A percentile compares a stretch with the other conserved stretches of the same genome.
Evolutionary conservation across 2,888 invertebrate genomes (phyloP).

Genomic region (Notodonta ziczac): DNA sequence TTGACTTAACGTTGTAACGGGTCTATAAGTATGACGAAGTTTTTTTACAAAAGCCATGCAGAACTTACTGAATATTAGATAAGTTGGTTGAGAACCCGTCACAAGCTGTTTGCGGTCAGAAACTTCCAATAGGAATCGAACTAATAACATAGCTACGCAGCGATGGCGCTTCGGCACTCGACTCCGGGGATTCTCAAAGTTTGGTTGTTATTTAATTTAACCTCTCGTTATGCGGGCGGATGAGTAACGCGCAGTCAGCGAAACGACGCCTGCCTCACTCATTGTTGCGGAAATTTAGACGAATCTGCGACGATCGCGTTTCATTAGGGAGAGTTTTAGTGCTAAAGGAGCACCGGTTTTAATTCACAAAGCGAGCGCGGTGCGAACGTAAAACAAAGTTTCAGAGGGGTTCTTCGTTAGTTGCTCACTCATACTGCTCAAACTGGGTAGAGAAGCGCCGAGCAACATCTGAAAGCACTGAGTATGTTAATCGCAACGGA

Average conservation of each 20-base stretch:
- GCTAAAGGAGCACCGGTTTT: constrained; percentile 70
- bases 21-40: neutral
- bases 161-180: constrained; percentile 41
- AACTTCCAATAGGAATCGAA: constrained; percentile 69
- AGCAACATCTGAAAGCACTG: constrained; percentile 38
- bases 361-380: constrained; percentile 74
- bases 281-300: constrained; percentile 79
- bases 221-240: constrained; percentile 74
- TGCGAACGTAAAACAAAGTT: constrained; percentile 72
- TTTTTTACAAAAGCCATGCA: constrained; percentile 11
- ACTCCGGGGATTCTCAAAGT: constrained; percentile 60
- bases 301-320: constrained; percentile 78
- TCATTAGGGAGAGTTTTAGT: constrained; percentile 77
- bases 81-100: constrained; percentile 35
- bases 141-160: constrained; percentile 57
- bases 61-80: constrained; percentile 8
- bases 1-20: neutral
- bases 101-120: constrained; percentile 66
- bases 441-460: constrained; percentile 47
- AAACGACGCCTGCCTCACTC: constrained; percentile 66
- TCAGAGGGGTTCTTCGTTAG: constrained; percentile 75
- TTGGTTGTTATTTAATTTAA: constrained; percentile 80
- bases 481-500: constrained; percentile 50
- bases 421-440: constrained; percentile 63
- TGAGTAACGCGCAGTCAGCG: constrained; percentile 64